Percentiles rank a stretch among this genome's conserved stretches.
These are phyloP conservation scores for Drosophila suboccidentalis DNA, from an alignment of 2,888 invertebrate species.

Conservation along the genomic window DNA sequence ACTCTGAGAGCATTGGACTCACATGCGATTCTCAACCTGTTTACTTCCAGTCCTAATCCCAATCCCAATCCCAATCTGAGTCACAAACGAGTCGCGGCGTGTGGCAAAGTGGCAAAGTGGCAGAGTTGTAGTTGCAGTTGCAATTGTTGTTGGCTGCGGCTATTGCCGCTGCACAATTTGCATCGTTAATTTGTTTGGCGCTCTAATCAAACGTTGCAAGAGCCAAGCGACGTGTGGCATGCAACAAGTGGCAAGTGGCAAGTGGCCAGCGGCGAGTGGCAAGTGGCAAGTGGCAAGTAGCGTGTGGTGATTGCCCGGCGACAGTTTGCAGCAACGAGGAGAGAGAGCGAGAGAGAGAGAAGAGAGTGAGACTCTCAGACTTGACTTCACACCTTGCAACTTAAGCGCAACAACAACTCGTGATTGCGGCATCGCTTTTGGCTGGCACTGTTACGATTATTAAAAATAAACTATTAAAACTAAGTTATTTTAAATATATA, in stretches of 20 bases:
- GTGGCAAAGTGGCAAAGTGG: conserved; percentile 15
- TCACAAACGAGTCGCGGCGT: conserved; percentile 12
- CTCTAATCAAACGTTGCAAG: conserved; percentile 6
- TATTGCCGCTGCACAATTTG: conserved; percentile 58
- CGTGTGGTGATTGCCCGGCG: conserved; percentile 24
- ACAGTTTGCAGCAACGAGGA: conserved; percentile 15
- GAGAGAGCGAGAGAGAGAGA: background rate
- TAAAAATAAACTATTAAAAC: too few species aligned
- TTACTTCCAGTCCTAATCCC: conserved; percentile 18
- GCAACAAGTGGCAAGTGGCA: conserved; percentile 7
- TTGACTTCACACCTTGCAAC: conserved; percentile 41
- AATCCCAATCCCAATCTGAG: conserved; percentile 12
- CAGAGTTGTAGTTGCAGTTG: conserved; percentile 18
- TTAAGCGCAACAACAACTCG: conserved; percentile 19
- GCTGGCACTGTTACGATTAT: background rate
- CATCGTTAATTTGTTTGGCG: conserved; percentile 60
- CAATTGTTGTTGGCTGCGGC: conserved; percentile 15
- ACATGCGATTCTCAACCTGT: conserved; percentile 3
- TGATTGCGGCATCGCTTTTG: conserved; percentile 44
- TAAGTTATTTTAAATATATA: too few species aligned
- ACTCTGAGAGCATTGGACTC: background rate
- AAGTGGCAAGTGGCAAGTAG: conserved; percentile 3
- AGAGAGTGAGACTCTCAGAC: conserved; percentile 5
- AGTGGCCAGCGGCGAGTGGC: conserved; percentile 4
- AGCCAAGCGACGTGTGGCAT: conserved; percentile 7